These are phyloP conservation scores for Hylia prasina DNA, from an alignment of 2,113 vertebrate species.

Conservation along the genomic window DNA sequence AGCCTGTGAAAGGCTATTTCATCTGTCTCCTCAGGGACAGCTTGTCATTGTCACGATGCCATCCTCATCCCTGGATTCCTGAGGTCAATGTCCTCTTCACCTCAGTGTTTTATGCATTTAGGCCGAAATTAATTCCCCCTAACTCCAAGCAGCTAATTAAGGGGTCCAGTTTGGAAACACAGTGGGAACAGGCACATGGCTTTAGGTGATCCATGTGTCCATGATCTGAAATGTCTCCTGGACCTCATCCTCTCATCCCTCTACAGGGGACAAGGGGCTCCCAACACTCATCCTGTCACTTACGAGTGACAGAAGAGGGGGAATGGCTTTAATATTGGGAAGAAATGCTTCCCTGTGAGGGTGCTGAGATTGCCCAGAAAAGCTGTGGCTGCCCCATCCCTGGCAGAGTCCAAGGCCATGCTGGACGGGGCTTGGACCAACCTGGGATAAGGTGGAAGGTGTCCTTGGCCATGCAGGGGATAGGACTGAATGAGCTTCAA, in stretches of 20 bases:
- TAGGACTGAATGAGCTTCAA: background rate
- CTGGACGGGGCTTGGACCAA: rapidly evolving
- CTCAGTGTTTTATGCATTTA: background rate
- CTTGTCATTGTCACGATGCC: rapidly evolving
- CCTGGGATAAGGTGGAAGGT: background rate
- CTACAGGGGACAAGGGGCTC: background rate
- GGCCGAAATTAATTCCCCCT: background rate
- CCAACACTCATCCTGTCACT: background rate
- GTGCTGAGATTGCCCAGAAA: rapidly evolving
- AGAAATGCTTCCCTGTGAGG: background rate
- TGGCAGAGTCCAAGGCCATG: background rate
- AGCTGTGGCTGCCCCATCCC: background rate
- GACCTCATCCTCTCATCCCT: background rate
- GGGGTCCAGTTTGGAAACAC: background rate
- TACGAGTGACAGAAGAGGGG: background rate
- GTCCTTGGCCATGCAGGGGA: background rate
- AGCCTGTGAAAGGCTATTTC: background rate
- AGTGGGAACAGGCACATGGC: background rate
- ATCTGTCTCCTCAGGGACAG: background rate
- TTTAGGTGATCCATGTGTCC: background rate
- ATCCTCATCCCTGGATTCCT: background rate
- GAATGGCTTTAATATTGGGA: background rate
- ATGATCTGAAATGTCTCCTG: background rate
- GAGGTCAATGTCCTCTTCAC: background rate
- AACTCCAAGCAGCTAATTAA: background rate